These are phyloP conservation scores for Genyomyrus donnyi DNA, from an alignment of 2,113 vertebrate genomes.

Conservation along the genomic window DNA sequence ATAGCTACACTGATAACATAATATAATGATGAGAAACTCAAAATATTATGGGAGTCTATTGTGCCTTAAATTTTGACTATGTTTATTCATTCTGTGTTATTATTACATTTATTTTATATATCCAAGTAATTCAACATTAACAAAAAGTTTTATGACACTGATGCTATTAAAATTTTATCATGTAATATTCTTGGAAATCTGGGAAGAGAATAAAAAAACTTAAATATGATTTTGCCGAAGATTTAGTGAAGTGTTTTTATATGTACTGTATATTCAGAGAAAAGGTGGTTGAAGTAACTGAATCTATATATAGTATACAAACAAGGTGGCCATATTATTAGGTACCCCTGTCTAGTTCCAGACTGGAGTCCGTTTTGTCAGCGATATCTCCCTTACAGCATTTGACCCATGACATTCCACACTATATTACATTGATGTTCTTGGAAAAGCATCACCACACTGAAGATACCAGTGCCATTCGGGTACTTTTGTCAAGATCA, in stretches of 20 bases:
- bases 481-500: too few relatives aligned
- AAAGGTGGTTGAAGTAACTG: not conserved
- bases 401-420: too few relatives aligned
- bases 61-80: not conserved
- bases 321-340: not conserved
- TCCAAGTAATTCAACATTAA: not conserved
- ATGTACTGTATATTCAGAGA: not conserved
- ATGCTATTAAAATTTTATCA: not conserved
- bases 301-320: not conserved
- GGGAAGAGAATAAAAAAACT: not conserved
- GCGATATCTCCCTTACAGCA: too few relatives aligned
- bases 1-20: not conserved
- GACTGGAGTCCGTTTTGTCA: not conserved
- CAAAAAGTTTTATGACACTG: not conserved
- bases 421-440: too few relatives aligned
- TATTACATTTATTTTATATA: not conserved
- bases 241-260: not conserved
- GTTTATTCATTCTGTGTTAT: not conserved
- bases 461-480: too few relatives aligned
- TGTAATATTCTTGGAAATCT: not conserved
- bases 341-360: not conserved
- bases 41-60: not conserved
- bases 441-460: too few relatives aligned
- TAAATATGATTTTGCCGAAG: not conserved
- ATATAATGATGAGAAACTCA: not conserved